Evolutionary conservation across 2,888 invertebrate genomes (phyloP), one percentile per base, ranked within the genome.

Genomic region (Hermaeophaga mercurialis): DNA sequence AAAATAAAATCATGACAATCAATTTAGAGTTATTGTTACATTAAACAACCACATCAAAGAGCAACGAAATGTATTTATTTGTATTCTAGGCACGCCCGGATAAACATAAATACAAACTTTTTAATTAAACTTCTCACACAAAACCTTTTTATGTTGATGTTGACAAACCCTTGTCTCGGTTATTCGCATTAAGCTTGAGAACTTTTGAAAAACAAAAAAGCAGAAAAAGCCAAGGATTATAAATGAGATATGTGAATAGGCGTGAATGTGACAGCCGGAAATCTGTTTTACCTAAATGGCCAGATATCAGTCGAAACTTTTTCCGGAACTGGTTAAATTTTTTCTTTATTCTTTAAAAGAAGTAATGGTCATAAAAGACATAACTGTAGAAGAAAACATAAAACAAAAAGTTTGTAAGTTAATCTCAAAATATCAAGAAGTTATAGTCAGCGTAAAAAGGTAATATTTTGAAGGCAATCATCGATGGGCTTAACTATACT

Each of bases 121-220:
- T 31, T 31, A 31, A 31, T 31, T 31, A 31, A 31, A 31, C 11
- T 31, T 31, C 9, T 31, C 31, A 11, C 11, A 6, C 31, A 12
- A 31, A 31, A 31, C 31, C 31, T 11, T 11, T n/a, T 31, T 31
- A 31, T 31, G 31, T 31, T n/a, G 31, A 31, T 31, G 31, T 31
- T 31, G 31, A 31, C 12, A 31, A 11, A 3, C 31, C 31, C 11
- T 6, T n/a, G 31, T 31, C 31, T 4, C 31, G 2, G 31, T 12
- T 31, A 11, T n/a, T 12, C 31, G 11, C 3, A 11, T n/a, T 12
- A 31, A 31, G 31, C 31, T 31, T 31, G 31, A 31, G 31, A 12
- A 31, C 31, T 31, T 31, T 31, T 2, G 31, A 31, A 31, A 12
- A 26, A 26, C 26, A 26, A 4, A 26, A 31, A 31, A 31, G 31